A percentile compares a stretch with the other conserved stretches of the same genome.
Evolutionary conservation across 2,888 invertebrate species (phyloP).

Genomic region (Trissolcus brochymenae): DNA sequence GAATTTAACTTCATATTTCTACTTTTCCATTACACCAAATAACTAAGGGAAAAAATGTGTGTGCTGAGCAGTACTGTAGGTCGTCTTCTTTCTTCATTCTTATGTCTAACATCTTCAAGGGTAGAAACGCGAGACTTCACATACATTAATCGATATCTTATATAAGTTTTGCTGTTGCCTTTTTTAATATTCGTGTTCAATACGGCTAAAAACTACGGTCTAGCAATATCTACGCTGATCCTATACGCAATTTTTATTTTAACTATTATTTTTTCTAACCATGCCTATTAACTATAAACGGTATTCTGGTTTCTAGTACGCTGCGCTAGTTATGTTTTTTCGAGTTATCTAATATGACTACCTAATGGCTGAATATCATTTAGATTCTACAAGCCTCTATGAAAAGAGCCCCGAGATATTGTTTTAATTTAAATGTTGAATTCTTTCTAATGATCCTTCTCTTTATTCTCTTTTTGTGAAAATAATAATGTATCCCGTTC

Average conservation of each 20-base stretch:
- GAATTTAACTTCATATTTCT: slow-evolving; percentile 35
- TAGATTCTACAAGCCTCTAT: slow-evolving; percentile 51
- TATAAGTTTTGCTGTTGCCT: slow-evolving; percentile 31
- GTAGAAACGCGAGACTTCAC: slow-evolving; percentile 62
- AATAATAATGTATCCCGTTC: no score
- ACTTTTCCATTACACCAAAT: slow-evolving; percentile 43
- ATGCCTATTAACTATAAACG: slow-evolving; percentile 34
- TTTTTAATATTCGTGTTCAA: slow-evolving; percentile 10
- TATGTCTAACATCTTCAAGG: slow-evolving; percentile 29
- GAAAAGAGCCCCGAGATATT: slow-evolving; percentile 57
- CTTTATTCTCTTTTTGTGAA: background rate
- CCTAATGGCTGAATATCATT: slow-evolving; percentile 57
- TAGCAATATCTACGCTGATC: slow-evolving; percentile 54
- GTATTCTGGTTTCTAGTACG: slow-evolving; percentile 43
- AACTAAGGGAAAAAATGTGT: slow-evolving; percentile 52
- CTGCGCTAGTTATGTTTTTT: slow-evolving; percentile 20
- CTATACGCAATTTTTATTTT: slow-evolving; percentile 39
- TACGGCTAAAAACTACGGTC: slow-evolving; percentile 30
- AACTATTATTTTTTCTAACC: slow-evolving; percentile 26
- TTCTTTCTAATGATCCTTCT: slow-evolving; percentile 8
- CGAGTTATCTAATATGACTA: slow-evolving; percentile 55
- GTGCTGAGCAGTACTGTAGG: slow-evolving; percentile 46
- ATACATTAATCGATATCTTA: slow-evolving; percentile 11
- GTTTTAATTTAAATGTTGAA: background rate
- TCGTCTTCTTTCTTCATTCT: slow-evolving; percentile 33